phyloP scores from a whole-genome alignment of 2,797 vertebrate genomes.

The Sebastes kiyomatsui region DNA sequence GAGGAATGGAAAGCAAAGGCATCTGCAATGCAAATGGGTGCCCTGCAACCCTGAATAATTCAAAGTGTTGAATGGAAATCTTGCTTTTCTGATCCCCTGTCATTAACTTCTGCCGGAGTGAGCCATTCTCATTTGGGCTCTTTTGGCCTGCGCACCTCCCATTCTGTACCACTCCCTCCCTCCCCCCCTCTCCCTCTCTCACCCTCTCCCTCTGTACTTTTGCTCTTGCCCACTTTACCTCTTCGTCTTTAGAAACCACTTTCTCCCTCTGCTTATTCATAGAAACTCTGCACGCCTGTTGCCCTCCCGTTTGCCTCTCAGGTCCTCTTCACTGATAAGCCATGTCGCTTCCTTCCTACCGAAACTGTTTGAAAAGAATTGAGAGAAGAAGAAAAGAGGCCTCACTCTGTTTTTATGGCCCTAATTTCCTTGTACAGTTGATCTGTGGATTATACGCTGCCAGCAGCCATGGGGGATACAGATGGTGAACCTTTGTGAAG shows the following conservation, averaged over 20 bases:
- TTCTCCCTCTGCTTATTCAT: conserved; percentile 42
- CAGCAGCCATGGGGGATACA: conserved; percentile 74
- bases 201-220: conserved; percentile 31
- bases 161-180: conserved; percentile 15
- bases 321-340: conserved; percentile 69
- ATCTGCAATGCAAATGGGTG: conserved; percentile 83
- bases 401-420: conserved; percentile 72
- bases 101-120: conserved; percentile 80
- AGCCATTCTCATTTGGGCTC: conserved; percentile 81
- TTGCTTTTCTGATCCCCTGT: conserved; percentile 80
- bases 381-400: conserved; percentile 61
- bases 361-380: conserved; percentile 63
- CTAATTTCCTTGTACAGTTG: conserved; percentile 81
- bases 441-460: conserved; percentile 77
- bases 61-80: conserved; percentile 83
- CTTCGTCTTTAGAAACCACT: conserved; percentile 45
- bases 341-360: conserved; percentile 53
- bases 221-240: conserved; percentile 53
- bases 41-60: conserved; percentile 84
- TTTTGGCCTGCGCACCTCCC: conserved; percentile 72
- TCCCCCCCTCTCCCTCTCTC: neutral
- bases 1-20: conserved; percentile 68
- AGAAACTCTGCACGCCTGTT: conserved; percentile 59
- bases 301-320: conserved; percentile 57
- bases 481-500: conserved; percentile 80